These are phyloP conservation scores for Beroe forskalii DNA, from an alignment of 37 sponge, comb jelly and placozoan species.

Conservation along the genomic window DNA sequence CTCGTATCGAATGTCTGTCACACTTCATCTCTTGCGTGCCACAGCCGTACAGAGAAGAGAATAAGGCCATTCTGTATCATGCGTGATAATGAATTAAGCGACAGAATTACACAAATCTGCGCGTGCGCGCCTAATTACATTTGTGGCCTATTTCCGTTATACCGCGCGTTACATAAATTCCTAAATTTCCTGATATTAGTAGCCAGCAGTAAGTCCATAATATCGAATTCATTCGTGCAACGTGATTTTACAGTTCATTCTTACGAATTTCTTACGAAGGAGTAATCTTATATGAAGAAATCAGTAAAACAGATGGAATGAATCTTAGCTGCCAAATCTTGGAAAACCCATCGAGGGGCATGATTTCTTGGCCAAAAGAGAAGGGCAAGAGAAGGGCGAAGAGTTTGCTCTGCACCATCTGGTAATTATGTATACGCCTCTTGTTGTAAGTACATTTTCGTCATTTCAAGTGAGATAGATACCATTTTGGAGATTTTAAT, in stretches of 20 bases:
- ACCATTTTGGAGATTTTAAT: too few species aligned
- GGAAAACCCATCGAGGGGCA: too few species aligned
- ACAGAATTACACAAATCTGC: neutral
- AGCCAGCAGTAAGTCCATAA: neutral
- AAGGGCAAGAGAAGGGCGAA: too few species aligned
- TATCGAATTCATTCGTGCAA: neutral
- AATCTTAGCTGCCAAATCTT: too few species aligned
- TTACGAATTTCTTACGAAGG: too few species aligned
- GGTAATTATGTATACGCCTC: too few species aligned
- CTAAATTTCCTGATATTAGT: neutral
- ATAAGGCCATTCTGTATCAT: neutral
- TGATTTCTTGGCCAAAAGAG: too few species aligned
- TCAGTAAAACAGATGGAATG: too few species aligned
- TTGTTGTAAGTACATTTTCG: too few species aligned
- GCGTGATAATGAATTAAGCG: neutral
- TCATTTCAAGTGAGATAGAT: too few species aligned
- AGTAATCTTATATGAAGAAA: too few species aligned
- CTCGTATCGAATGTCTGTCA: neutral
- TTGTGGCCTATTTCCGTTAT: neutral
- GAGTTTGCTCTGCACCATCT: too few species aligned
- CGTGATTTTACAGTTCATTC: neutral
- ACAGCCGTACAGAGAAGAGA: neutral
- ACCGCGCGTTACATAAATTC: neutral
- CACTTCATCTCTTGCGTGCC: neutral
- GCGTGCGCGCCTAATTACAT: neutral